Percentiles rank a stretch among this genome's conserved stretches.
Evolutionary conservation across 2,797 vertebrate genomes (phyloP).

Genomic region (Coregonus suidteri): DNA sequence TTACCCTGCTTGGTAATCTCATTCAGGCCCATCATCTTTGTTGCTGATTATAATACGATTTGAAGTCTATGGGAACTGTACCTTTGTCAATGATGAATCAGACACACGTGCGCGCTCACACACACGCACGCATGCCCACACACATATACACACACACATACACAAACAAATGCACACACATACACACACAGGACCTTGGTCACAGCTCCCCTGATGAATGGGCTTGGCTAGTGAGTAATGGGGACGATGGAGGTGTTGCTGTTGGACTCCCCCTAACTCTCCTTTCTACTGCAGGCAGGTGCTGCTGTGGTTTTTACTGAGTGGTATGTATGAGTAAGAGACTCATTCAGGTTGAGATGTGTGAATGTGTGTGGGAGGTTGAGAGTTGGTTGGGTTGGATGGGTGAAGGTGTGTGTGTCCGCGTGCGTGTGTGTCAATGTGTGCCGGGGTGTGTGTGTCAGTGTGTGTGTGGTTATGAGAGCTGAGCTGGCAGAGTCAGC

Average conservation of each 20-base stretch:
- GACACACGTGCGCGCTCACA: too few species aligned
- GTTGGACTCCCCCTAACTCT: constrained; percentile 43
- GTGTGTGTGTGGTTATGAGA: not conserved
- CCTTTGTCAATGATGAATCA: not conserved
- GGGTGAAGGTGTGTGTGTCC: constrained; percentile 18
- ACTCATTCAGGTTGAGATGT: constrained; percentile 49
- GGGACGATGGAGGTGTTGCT: constrained; percentile 43
- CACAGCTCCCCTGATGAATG: constrained; percentile 50
- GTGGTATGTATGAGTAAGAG: constrained; percentile 31
- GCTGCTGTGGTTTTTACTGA: constrained; percentile 37
- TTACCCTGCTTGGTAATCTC: constrained; percentile 39
- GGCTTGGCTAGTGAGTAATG: constrained; percentile 53
- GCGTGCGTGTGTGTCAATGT: constrained; percentile 10
- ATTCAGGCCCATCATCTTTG: not conserved
- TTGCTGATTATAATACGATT: not conserved
- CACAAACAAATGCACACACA: constrained; percentile 37
- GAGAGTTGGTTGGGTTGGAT: too few species aligned
- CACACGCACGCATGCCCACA: constrained; percentile 20
- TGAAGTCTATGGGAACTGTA: not conserved
- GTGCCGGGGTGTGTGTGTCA: not conserved
- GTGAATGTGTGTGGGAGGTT: not conserved
- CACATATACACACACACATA: not conserved
- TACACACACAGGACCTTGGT: constrained; percentile 23
- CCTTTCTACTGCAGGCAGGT: constrained; percentile 41
- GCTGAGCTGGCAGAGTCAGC: not conserved